phyloP scores from a whole-genome alignment of 2,888 invertebrate species.

The Andrena bicolor region DNA sequence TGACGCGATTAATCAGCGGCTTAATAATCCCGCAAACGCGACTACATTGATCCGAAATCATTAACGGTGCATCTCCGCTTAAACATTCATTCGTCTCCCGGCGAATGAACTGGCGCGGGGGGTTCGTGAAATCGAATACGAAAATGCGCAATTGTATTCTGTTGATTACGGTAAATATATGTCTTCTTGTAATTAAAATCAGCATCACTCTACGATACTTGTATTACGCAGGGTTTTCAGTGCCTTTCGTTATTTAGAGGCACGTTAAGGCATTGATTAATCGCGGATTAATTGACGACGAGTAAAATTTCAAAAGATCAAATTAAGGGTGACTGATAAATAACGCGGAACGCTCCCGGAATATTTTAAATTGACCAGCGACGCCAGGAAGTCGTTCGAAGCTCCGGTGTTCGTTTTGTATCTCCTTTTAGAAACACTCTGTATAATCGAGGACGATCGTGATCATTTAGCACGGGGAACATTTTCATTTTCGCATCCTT shows the following conservation, averaged over 20 bases:
- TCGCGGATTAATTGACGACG: no score
- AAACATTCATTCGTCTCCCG: constrained; percentile 46
- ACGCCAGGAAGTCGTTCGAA: no score
- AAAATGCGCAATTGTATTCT: not conserved
- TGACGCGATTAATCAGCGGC: constrained; percentile 57
- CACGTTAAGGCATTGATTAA: no score
- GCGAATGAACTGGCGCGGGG: constrained; percentile 7
- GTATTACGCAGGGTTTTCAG: no score
- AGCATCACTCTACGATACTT: no score
- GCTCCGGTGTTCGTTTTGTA: not conserved
- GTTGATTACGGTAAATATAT: not conserved
- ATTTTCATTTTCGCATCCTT: constrained; percentile 56
- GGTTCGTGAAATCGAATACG: not conserved
- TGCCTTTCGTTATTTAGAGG: no score
- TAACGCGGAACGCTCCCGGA: no score
- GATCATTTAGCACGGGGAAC: constrained; percentile 31
- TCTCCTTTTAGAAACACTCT: not conserved
- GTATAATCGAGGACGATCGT: constrained; percentile 10
- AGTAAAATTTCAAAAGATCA: no score
- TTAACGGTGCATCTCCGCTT: constrained; percentile 28
- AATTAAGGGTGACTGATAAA: no score
- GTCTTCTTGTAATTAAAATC: no score
- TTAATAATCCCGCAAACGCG: constrained; percentile 59
- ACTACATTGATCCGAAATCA: constrained; percentile 57
- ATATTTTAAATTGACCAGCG: no score